Evolutionary conservation across 2,797 vertebrate genomes (phyloP).

Genomic region (Acridotheres tristis): DNA sequence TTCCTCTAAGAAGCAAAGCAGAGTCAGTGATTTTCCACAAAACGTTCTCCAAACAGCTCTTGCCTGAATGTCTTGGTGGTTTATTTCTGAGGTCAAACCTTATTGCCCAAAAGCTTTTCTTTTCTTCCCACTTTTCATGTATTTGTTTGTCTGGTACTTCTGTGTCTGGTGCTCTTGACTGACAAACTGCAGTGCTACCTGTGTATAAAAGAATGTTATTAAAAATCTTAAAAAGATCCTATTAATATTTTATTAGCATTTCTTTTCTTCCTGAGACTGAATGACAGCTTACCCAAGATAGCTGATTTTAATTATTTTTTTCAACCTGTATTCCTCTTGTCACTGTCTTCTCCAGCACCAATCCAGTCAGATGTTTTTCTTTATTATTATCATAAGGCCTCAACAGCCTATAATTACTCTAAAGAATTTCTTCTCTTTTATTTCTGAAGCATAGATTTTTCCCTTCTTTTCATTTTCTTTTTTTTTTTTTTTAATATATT

Average conservation of each 20-base stretch:
- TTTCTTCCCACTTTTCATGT: not conserved
- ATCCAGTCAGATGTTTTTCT: constrained; percentile 84
- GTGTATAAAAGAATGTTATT: constrained; percentile 69
- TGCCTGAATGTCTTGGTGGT: not conserved
- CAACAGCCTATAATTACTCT: constrained; percentile 89
- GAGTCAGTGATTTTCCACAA: constrained; percentile 10
- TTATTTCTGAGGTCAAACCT: constrained; percentile 18
- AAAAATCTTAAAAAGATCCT: constrained; percentile 80
- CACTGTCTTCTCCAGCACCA: constrained; percentile 80
- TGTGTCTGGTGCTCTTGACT: constrained; percentile 67
- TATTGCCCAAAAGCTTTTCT: not conserved
- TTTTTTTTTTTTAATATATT: constrained; percentile 17
- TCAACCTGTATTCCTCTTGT: constrained; percentile 78
- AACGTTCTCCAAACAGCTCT: not conserved
- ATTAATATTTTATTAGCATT: constrained; percentile 97
- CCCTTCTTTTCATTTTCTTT: not conserved
- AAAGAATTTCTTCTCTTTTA: constrained; percentile 87
- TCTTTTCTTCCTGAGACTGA: constrained; percentile 87
- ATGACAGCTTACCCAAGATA: constrained; percentile 88
- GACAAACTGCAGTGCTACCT: constrained; percentile 68
- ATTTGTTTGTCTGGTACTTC: constrained; percentile 9
- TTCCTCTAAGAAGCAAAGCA: constrained; percentile 29
- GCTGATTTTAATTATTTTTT: constrained; percentile 92
- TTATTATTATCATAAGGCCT: constrained; percentile 85
- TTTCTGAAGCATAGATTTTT: constrained; percentile 86